These are phyloP conservation scores for Elachura formosa DNA, from an alignment of 2,113 vertebrate species.

Conservation along the genomic window DNA sequence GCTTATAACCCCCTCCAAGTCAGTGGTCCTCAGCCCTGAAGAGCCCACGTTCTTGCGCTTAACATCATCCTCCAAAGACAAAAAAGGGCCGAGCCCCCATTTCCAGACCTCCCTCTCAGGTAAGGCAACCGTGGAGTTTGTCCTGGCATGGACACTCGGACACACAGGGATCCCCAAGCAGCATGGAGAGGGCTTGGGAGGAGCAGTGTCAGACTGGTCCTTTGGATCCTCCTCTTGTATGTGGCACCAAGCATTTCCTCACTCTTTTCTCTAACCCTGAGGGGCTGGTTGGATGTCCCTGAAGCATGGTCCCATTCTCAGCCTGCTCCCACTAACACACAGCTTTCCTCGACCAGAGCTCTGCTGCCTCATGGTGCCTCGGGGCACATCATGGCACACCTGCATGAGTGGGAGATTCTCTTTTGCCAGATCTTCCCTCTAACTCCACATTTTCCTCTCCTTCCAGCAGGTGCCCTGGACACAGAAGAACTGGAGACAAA, in stretches of 20 bases:
- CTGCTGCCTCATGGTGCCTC: not conserved
- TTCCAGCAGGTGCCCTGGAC: not conserved
- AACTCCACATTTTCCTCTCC: not conserved
- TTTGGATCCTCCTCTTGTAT: not conserved
- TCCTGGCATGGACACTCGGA: not conserved
- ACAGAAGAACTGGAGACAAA: not conserved
- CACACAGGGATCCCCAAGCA: constrained; percentile 3
- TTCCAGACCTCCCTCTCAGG: constrained; percentile 66
- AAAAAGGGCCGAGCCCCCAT: constrained; percentile 48
- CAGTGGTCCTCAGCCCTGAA: constrained; percentile 41
- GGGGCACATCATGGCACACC: not conserved
- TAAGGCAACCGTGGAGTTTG: constrained; percentile 30
- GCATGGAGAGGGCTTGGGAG: constrained; percentile 12
- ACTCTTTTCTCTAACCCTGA: not conserved
- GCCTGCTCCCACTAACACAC: constrained; percentile 12
- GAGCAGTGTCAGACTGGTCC: constrained; percentile 19
- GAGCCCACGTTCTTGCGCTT: constrained; percentile 53
- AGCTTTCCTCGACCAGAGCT: not conserved
- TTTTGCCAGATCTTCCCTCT: not conserved
- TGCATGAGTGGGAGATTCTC: not conserved
- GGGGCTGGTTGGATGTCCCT: not conserved
- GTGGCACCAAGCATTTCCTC: not conserved
- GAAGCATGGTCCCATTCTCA: not conserved
- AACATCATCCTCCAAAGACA: constrained; percentile 50
- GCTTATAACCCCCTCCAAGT: constrained; percentile 7